Evolutionary conservation across 2,888 invertebrate genomes (phyloP).

Genomic region (Cryptocheilus praepositus): DNA sequence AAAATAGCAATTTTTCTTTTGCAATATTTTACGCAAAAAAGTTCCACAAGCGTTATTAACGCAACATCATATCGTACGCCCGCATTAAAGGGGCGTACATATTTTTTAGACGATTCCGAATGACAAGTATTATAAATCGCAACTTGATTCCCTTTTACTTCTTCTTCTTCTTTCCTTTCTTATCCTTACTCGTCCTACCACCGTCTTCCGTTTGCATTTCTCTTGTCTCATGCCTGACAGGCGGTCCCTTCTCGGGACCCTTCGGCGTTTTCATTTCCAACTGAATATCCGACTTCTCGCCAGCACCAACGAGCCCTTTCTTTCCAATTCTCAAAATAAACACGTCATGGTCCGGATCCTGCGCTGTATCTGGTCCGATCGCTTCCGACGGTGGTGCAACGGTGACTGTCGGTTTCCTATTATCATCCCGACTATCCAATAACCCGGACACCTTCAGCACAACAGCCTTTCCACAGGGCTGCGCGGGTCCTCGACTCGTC

Average conservation of each 20-base stretch:
- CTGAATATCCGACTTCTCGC: slow-evolving; percentile 83
- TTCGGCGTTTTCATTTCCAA: slow-evolving; percentile 85
- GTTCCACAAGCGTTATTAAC: no score
- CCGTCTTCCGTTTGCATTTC: slow-evolving; percentile 80
- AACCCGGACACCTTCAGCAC: slow-evolving; percentile 70
- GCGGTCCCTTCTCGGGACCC: slow-evolving; percentile 78
- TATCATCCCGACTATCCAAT: slow-evolving; percentile 45
- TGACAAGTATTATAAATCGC: no score
- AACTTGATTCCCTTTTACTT: slow-evolving; percentile 27
- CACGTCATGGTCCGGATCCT: slow-evolving; percentile 83
- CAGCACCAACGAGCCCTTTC: slow-evolving; percentile 81
- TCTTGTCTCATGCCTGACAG: slow-evolving; percentile 80
- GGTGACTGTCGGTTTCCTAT: slow-evolving; percentile 57
- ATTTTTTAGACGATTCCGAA: no score
- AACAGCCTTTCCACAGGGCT: slow-evolving; percentile 62
- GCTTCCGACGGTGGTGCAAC: slow-evolving; percentile 58
- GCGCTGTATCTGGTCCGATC: slow-evolving; percentile 9
- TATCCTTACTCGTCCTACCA: slow-evolving; percentile 37
- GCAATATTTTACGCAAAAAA: no score
- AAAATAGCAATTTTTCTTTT: no score
- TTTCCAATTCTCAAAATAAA: slow-evolving; percentile 86
- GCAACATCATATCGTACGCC: no score
- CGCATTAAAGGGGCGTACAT: no score
- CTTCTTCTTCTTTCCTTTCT: slow-evolving; percentile 33
- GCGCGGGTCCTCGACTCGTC: slow-evolving; percentile 22